phyloP scores from a whole-genome alignment of 35 echinoderm and acorn worm species.

The Ptychodera flava region DNA sequence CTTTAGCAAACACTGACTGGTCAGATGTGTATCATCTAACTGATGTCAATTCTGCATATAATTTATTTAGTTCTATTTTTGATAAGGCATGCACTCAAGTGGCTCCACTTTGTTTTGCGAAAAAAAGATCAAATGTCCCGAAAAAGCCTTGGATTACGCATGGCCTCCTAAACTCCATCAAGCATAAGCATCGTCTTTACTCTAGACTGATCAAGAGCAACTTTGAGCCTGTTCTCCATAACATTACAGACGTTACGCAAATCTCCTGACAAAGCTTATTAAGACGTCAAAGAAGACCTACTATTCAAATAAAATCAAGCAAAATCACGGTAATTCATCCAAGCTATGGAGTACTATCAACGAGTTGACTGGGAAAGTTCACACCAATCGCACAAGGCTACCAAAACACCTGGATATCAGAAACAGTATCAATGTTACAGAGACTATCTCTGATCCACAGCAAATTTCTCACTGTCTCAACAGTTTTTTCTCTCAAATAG shows the following conservation, averaged over 20 bases:
- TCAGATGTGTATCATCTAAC: neutral
- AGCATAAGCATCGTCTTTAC: neutral
- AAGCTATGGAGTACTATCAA: slow-evolving; percentile 11
- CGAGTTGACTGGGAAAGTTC: neutral
- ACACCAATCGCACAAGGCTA: neutral
- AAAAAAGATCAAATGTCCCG: neutral
- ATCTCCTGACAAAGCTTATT: neutral
- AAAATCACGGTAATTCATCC: neutral
- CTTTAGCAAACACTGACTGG: neutral
- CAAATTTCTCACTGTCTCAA: neutral
- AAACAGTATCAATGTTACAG: neutral
- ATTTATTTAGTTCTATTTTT: neutral
- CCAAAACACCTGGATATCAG: neutral
- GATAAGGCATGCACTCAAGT: neutral
- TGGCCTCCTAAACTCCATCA: neutral
- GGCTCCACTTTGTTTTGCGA: neutral
- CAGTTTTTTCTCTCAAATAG: neutral
- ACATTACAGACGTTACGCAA: neutral
- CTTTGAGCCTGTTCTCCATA: neutral
- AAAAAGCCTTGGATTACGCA: neutral
- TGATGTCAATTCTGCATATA: neutral
- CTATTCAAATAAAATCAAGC: neutral
- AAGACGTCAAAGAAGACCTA: neutral
- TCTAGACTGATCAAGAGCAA: neutral
- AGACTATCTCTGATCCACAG: neutral